These are phyloP conservation scores for Octodon degus DNA, from an alignment of 2,113 vertebrate genomes.

Conservation along the genomic window DNA sequence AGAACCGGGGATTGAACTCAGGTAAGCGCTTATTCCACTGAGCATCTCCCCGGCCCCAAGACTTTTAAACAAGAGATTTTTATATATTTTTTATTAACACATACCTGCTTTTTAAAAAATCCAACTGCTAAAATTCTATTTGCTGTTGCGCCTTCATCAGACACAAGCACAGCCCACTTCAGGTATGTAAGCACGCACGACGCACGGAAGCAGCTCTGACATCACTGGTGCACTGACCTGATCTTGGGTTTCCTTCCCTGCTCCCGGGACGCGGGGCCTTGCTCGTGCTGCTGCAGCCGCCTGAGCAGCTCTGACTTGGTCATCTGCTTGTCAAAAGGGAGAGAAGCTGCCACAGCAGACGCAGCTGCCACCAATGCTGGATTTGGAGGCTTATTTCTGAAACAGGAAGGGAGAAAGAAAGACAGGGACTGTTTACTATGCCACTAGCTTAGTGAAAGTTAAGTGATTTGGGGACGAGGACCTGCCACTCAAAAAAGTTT, in stretches of 20 bases:
- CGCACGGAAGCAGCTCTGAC: not conserved
- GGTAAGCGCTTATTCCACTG: too few species aligned
- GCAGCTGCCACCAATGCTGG: constrained; percentile 91
- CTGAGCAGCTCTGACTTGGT: constrained; percentile 92
- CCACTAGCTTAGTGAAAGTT: not conserved
- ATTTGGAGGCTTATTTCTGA: constrained; percentile 81
- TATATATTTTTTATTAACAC: not conserved
- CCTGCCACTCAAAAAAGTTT: not conserved
- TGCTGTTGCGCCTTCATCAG: not conserved
- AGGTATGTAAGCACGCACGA: not conserved
- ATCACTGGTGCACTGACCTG: constrained; percentile 85
- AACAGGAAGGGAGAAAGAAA: not conserved
- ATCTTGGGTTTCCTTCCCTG: constrained; percentile 79
- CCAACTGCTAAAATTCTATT: not conserved
- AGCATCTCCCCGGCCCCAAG: too few species aligned
- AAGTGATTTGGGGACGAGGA: not conserved
- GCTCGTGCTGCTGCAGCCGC: constrained; percentile 90
- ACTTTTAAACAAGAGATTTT: not conserved
- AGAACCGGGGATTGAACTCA: too few species aligned
- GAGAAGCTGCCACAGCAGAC: constrained; percentile 91
- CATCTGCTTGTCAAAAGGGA: constrained; percentile 85
- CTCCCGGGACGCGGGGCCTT: constrained; percentile 85
- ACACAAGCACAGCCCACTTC: not conserved
- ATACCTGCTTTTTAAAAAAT: not conserved
- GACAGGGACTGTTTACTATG: not conserved